Base-by-base conservation (phyloP, 2,888 invertebrate species). In the Ecliptopera silaceata region DNA sequence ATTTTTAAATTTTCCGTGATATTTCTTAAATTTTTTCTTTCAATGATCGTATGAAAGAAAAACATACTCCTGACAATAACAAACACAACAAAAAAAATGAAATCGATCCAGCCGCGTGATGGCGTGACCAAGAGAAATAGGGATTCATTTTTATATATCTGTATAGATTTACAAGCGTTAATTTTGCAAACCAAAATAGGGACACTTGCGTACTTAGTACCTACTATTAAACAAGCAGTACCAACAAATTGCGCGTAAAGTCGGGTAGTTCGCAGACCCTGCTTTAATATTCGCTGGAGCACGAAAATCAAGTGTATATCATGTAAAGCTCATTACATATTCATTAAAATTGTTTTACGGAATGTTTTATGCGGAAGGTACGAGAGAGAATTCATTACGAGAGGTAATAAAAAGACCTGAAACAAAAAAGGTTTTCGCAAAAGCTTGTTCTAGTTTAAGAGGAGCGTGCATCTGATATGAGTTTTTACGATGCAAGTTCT, bases 311-410 rank as follows among this genome's bases (percentile, higher is more conserved):
- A 44, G 55, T 49, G 55, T 55, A 54, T 59, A 61, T 60, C 53
- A 64, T 58, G 53, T 56, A 42, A 60, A 57, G 29, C 59, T 61
- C 59, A 57, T 65, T 63, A 63, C 56, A 53, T 59, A 65, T 65
- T 65, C 61, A 65, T 61, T 59, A 61, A 63, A 63, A 56, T 62
- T 61, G 63, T 57, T 61, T 59, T 57, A 59, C 56, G 26, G 47
- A 43, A 41, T 52, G 59, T 46, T 54, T 65, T 63, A 65, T 63
- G 52, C 36, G 58, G 51, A 47, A 52, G 47, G 20, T 53, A 53
- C 15, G 43, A 45, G 56, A 45, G 42, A 53, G 55, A 49, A 63
- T 65, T 63, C 54, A 65, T 63, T 65, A 61, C 17, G 43, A 32
- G 15, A 26, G 26, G 54, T 36, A 43, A 43, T 47, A 48, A 48